phyloP scores from a whole-genome alignment of 2,113 vertebrate species.

The Scytalopus superciliaris region DNA sequence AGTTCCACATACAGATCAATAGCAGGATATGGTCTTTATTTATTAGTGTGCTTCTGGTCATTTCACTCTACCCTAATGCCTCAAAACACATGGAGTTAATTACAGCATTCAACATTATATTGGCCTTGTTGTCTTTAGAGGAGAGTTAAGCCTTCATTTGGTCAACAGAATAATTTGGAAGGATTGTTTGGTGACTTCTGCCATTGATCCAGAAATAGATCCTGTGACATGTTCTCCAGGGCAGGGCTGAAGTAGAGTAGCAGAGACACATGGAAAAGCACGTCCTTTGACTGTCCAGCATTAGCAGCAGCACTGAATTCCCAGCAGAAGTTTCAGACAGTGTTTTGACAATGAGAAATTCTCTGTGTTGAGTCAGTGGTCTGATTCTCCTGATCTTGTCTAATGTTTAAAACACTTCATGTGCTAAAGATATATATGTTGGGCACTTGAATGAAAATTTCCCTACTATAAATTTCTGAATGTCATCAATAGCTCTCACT shows the following conservation, averaged over 20 bases:
- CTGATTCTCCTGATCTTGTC: background rate
- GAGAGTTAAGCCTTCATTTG: background rate
- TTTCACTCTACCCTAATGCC: background rate
- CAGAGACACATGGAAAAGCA: background rate
- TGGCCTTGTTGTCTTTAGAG: background rate
- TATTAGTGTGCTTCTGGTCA: slow-evolving; percentile 24
- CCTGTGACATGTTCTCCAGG: background rate
- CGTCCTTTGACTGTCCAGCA: background rate
- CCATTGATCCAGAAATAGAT: background rate
- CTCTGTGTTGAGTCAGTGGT: background rate
- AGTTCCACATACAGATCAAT: slow-evolving; percentile 55
- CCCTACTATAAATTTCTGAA: background rate
- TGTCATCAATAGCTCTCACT: background rate
- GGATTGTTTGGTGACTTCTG: background rate
- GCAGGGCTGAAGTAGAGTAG: background rate
- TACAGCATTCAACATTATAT: background rate
- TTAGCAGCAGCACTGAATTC: background rate
- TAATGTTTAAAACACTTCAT: background rate
- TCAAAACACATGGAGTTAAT: slow-evolving; percentile 6
- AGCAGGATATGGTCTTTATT: slow-evolving; percentile 53
- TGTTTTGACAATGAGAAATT: background rate
- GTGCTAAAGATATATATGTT: background rate
- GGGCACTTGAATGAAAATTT: background rate
- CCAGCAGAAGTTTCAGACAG: background rate
- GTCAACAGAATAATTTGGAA: background rate